Conservation (phyloP, 53 echinoderm and acorn worm genomes). For the Zoroaster sp. region DNA sequence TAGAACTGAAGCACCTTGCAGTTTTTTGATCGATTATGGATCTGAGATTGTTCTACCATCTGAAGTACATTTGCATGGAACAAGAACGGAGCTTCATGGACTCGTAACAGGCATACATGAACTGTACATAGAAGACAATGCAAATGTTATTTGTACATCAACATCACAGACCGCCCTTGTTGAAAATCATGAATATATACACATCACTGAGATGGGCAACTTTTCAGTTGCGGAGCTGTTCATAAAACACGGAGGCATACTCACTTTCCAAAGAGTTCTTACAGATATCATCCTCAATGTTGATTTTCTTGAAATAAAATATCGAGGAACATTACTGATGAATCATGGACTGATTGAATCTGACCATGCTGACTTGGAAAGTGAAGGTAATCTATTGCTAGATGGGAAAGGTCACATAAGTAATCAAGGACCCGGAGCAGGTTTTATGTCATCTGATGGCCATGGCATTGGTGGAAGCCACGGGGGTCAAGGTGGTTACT, state of each 20-base stretch:
- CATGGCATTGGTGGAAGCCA: constrained; percentile 75
- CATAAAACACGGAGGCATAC: constrained; percentile 73
- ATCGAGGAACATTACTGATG: constrained; percentile 69
- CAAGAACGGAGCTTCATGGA: constrained; percentile 79
- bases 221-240: constrained; percentile 76
- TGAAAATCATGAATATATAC: constrained; percentile 80
- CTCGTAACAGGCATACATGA: constrained; percentile 82
- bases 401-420: constrained; percentile 77
- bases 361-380: constrained; percentile 87
- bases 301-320: constrained; percentile 84
- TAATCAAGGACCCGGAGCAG: constrained; percentile 72
- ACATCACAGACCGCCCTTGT: constrained; percentile 88
- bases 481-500: constrained; percentile 75
- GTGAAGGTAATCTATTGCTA: constrained; percentile 71
- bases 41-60: constrained; percentile 88
- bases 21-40: constrained; percentile 80
- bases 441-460: constrained; percentile 16
- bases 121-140: constrained; percentile 75
- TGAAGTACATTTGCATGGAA: constrained; percentile 91
- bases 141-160: constrained; percentile 71
- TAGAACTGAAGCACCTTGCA: constrained; percentile 92
- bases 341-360: constrained; percentile 86
- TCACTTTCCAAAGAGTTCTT: constrained; percentile 65
- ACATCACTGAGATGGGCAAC: constrained; percentile 82
- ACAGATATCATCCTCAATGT: constrained; percentile 74